These are phyloP conservation scores for Chlorodrepanis virens DNA, from an alignment of 2,113 vertebrate species.

Conservation along the genomic window DNA sequence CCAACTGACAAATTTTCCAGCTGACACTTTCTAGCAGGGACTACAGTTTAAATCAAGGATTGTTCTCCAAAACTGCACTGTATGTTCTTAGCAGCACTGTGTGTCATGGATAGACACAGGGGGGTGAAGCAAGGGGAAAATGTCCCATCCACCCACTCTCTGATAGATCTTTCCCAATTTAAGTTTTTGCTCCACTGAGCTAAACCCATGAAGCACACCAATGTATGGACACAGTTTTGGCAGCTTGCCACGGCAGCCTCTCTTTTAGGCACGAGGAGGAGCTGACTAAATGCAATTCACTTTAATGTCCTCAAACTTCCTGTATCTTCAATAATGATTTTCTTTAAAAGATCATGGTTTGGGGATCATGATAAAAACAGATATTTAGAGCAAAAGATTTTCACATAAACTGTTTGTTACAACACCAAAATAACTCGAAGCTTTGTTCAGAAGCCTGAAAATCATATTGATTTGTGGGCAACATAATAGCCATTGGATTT, in stretches of 20 bases:
- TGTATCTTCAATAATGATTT: neutral
- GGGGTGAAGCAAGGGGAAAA: neutral
- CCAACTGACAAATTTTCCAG: neutral
- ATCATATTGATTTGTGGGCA: neutral
- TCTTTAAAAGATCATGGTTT: neutral
- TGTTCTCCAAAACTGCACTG: neutral
- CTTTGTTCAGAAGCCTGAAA: neutral
- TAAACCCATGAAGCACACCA: neutral
- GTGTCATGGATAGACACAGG: rapidly evolving
- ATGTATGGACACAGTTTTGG: neutral
- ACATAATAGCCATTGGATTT: neutral
- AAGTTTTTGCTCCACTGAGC: neutral
- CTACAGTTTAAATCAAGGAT: neutral
- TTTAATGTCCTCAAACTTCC: neutral
- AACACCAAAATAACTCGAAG: neutral
- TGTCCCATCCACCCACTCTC: neutral
- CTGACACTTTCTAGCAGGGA: neutral
- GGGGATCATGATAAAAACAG: neutral
- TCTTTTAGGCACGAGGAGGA: neutral
- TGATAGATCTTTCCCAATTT: neutral
- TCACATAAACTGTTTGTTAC: neutral
- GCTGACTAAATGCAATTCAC: neutral
- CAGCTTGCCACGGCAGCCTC: neutral
- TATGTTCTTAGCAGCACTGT: neutral
- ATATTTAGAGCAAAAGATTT: neutral